Evolutionary conservation across 1,140 invertebrate genomes (phyloP).

Genomic region (Neodiprion virginianus): DNA sequence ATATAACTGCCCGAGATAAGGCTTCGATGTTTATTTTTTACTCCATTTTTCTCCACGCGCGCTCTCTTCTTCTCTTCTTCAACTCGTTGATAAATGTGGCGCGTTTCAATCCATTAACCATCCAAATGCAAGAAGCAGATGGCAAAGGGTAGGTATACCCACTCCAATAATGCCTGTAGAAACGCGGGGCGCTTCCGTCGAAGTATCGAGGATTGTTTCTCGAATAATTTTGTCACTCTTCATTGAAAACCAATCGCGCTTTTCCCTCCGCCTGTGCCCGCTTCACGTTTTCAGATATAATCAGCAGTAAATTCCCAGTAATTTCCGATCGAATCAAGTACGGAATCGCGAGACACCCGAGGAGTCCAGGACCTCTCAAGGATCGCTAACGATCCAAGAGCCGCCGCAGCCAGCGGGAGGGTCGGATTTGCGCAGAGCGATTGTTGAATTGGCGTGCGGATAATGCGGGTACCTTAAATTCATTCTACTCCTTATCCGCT

Average conservation of each 20-base stretch:
- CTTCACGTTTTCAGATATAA: neutral
- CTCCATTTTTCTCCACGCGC: too few relatives aligned
- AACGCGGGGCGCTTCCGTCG: neutral
- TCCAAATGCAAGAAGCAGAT: neutral
- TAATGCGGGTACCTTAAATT: constrained; percentile 9
- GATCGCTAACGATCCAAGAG: neutral
- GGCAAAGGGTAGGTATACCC: neutral
- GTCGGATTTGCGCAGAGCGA: neutral
- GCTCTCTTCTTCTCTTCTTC: neutral
- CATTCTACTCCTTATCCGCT: neutral
- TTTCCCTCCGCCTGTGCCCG: neutral
- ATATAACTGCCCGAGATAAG: too few relatives aligned
- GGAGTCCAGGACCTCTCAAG: neutral
- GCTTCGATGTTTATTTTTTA: too few relatives aligned
- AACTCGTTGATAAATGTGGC: neutral
- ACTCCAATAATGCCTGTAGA: neutral
- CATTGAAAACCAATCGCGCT: constrained; percentile 13
- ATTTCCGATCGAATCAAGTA: constrained; percentile 11
- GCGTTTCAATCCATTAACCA: too few relatives aligned
- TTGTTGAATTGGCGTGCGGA: neutral
- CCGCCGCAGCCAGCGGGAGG: neutral
- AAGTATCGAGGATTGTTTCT: constrained; percentile 3
- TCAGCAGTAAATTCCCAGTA: constrained; percentile 12
- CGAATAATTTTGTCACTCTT: constrained; percentile 16
- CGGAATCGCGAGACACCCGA: neutral